Percentiles rank a stretch among this genome's conserved stretches.
Conservation (phyloP, 1,140 invertebrate species). For the Saccostrea cuccullata region DNA sequence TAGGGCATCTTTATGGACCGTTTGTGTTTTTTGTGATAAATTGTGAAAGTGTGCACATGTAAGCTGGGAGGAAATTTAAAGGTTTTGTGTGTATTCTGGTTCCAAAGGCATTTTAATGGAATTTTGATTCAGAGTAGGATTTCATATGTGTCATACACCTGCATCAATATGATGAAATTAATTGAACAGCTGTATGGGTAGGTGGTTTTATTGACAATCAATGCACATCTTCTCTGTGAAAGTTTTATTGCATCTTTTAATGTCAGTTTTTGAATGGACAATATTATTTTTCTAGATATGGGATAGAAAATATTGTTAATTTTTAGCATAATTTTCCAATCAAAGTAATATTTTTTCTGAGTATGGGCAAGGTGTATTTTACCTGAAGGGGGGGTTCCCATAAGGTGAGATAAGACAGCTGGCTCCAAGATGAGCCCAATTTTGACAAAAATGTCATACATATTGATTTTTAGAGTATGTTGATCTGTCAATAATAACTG, state of each 20-base stretch:
- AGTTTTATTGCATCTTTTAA: background rate
- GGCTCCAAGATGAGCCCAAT: background rate
- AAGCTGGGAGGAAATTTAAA: background rate
- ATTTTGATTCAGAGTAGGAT: background rate
- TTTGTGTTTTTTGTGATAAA: background rate
- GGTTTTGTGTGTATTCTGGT: background rate
- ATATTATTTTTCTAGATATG: background rate
- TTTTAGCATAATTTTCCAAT: background rate
- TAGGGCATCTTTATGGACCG: background rate
- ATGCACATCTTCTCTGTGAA: background rate
- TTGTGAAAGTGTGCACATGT: background rate
- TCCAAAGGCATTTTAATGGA: slow-evolving; percentile 9
- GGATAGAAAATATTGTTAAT: background rate
- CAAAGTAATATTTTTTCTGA: background rate
- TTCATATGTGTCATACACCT: background rate
- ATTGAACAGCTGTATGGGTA: slow-evolving; percentile 20
- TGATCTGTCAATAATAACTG: slow-evolving; percentile 26
- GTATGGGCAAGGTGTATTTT: background rate
- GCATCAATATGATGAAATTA: slow-evolving; percentile 30
- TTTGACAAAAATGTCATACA: background rate
- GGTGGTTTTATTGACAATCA: background rate
- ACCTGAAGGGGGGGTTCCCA: background rate
- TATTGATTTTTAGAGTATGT: slow-evolving; percentile 26
- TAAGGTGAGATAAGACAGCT: background rate
- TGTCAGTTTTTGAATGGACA: background rate